Evolutionary conservation across 2,888 invertebrate species (phyloP), one percentile per base, ranked within the genome.

Genomic region (Amphiduros pacificus): DNA sequence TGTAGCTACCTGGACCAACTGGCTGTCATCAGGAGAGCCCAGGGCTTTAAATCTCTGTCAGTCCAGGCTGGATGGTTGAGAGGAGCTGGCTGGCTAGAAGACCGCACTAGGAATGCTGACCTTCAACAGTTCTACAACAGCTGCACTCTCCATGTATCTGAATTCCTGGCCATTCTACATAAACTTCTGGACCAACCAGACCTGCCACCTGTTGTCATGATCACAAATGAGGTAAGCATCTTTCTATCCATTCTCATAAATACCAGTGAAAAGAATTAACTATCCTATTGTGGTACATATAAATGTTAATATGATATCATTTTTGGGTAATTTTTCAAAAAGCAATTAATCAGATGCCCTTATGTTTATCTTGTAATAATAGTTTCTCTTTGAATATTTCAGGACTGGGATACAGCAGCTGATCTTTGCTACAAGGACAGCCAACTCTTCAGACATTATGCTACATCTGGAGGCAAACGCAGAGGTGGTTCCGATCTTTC

Each of bases 171-270:
- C 24, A 27, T 52, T n/a, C 59, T 59, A 9, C 36, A 59, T 14
- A 50, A 40, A 28, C 11, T 59, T 9, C 51, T 59, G 20, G 28
- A 4, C 24, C 11, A 6, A n/a, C 20, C 28, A 22, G 59, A 59
- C 36, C n/a, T 40, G 26, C 59, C 59, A 1, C 24, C 59, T 24
- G 59, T 59, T n/a, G 32, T 59, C 20, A 36, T 28, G n/a, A 26
- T 59, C 36, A 36, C 48, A 1, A 52, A 59, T 52, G 48, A 59
- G 59, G 59, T 59, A 52, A 55, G 36, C n/a, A 9, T 26, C 4
- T 51, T 51, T 14, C 49, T n/a, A n/a, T n/a, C n/a, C n/a, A n/a
- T n/a, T n/a, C n/a, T n/a, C n/a, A n/a, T n/a, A n/a, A n/a, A n/a
- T n/a, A n/a, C n/a, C n/a, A n/a, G n/a, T n/a, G n/a, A n/a, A n/a